Evolutionary conservation across 2,888 invertebrate genomes (phyloP).

Genomic region (Cancer borealis): DNA sequence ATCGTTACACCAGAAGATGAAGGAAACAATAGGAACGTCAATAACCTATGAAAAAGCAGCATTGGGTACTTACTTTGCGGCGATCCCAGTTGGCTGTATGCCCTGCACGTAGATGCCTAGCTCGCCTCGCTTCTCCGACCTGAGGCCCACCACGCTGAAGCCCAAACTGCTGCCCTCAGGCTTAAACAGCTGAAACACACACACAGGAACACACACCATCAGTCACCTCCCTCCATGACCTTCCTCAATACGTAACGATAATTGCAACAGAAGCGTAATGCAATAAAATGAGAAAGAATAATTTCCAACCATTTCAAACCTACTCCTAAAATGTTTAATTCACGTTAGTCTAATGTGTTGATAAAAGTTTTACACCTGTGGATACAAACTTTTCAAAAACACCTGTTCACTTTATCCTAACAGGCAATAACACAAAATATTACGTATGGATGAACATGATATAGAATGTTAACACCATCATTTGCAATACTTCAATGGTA

Average conservation of each 20-base stretch:
- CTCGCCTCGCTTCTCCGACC: slow-evolving; percentile 84
- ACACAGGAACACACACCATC: not conserved
- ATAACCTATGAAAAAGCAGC: not conserved
- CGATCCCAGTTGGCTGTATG: slow-evolving; percentile 85
- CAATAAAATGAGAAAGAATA: not conserved
- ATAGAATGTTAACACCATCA: not conserved
- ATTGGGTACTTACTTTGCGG: slow-evolving; percentile 83
- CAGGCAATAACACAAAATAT: not conserved
- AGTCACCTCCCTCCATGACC: not conserved
- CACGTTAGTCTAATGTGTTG: not conserved
- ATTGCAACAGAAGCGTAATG: not conserved
- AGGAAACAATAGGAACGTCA: too few relatives aligned
- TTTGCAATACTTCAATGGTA: not conserved
- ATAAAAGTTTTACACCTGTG: not conserved
- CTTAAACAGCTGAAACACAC: slow-evolving; percentile 82
- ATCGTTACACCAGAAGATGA: not conserved
- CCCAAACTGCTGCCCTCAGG: slow-evolving; percentile 86
- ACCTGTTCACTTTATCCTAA: slow-evolving; percentile 16
- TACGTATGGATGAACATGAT: not conserved
- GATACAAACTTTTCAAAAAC: not conserved
- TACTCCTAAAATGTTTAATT: too few relatives aligned
- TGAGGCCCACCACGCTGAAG: slow-evolving; percentile 85
- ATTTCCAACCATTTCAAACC: not conserved
- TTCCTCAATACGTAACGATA: not conserved
- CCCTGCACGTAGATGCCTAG: slow-evolving; percentile 86